These are phyloP conservation scores for Thumatha senex DNA, from an alignment of 2,888 invertebrate species.

Conservation along the genomic window DNA sequence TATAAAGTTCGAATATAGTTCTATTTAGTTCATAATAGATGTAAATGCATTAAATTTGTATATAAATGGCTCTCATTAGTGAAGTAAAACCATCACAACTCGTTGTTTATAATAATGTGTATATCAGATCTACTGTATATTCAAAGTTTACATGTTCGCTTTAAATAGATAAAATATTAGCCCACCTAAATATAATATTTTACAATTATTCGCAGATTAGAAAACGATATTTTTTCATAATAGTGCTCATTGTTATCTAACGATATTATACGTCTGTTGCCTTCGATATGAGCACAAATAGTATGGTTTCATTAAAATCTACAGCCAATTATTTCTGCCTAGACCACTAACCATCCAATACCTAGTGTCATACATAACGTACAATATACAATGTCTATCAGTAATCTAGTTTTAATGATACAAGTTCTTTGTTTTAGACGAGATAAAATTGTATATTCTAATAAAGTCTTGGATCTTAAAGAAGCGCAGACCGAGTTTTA, in stretches of 20 bases:
- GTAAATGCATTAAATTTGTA: constrained; percentile 30
- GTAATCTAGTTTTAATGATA: too few relatives aligned
- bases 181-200: constrained; percentile 70
- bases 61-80: constrained; percentile 44
- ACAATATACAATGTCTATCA: neutral
- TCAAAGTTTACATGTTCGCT: constrained; percentile 59
- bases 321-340: too few relatives aligned
- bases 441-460: too few relatives aligned
- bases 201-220: constrained; percentile 75
- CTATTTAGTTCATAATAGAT: constrained; percentile 10
- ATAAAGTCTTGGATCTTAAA: too few relatives aligned
- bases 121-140: constrained; percentile 58
- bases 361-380: neutral
- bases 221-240: constrained; percentile 77
- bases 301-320: neutral
- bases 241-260: constrained; percentile 66
- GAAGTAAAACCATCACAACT: constrained; percentile 53
- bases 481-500: too few relatives aligned
- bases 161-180: constrained; percentile 52
- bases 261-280: constrained; percentile 26
- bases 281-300: constrained; percentile 19
- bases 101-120: constrained; percentile 46
- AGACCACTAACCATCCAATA: too few relatives aligned
- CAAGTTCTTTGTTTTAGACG: too few relatives aligned
- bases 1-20: neutral